These are phyloP conservation scores for Acronicta aceris DNA, from an alignment of 2,888 invertebrate genomes.

Conservation along the genomic window DNA sequence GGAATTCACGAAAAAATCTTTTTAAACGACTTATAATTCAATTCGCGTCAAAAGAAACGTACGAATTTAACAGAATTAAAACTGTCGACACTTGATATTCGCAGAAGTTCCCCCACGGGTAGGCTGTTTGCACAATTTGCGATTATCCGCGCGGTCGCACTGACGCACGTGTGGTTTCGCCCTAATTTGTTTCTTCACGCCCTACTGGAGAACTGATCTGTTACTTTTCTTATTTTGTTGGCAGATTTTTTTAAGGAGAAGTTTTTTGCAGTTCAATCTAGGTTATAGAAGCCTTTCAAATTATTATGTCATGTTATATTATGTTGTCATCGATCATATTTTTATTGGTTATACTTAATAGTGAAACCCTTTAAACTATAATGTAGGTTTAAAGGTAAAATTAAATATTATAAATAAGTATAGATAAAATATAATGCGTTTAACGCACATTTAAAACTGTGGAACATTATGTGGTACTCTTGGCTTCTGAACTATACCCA, in stretches of 20 bases:
- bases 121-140: constrained; percentile 63
- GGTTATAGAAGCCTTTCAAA: constrained; percentile 21
- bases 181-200: constrained; percentile 49
- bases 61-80: constrained; percentile 50
- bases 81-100: constrained; percentile 57
- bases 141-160: constrained; percentile 56
- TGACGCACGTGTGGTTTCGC: constrained; percentile 56
- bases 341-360: background rate
- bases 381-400: no score
- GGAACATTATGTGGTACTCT: no score
- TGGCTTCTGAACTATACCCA: no score
- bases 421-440: no score
- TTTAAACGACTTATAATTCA: constrained; percentile 26
- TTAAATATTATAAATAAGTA: no score
- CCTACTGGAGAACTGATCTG: constrained; percentile 43
- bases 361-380: no score
- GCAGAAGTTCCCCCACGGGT: constrained; percentile 31
- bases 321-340: background rate
- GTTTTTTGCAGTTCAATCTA: background rate
- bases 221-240: constrained; percentile 50
- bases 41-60: constrained; percentile 26
- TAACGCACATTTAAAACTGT: no score
- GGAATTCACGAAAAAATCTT: background rate
- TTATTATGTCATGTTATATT: background rate
- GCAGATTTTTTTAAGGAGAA: constrained; percentile 30